Percentiles rank a stretch among this genome's conserved stretches.
These are phyloP conservation scores for Eutrigla gurnardus DNA, from an alignment of 2,797 vertebrate species.

Conservation along the genomic window DNA sequence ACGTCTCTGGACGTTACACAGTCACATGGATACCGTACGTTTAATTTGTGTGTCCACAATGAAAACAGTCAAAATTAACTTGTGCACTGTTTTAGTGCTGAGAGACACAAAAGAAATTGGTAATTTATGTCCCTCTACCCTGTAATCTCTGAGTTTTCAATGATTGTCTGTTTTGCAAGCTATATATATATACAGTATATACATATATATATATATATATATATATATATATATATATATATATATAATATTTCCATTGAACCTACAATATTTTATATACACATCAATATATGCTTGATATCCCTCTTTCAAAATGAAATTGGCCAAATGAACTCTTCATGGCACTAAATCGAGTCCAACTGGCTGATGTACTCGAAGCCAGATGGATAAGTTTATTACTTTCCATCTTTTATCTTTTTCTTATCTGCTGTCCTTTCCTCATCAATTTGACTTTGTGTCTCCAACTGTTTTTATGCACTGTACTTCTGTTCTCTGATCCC, in stretches of 20 bases:
- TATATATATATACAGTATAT: too few relatives aligned
- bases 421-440: neutral
- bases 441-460: neutral
- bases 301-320: neutral
- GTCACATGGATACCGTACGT: too few relatives aligned
- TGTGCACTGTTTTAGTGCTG: too few relatives aligned
- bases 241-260: neutral
- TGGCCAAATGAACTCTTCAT: neutral
- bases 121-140: too few relatives aligned
- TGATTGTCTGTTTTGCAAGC: too few relatives aligned
- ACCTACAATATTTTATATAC: neutral
- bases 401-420: neutral
- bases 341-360: neutral
- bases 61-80: too few relatives aligned
- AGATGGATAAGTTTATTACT: neutral
- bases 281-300: neutral
- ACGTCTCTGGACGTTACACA: too few relatives aligned
- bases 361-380: neutral
- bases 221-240: too few relatives aligned
- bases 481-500: neutral
- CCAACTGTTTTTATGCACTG: neutral
- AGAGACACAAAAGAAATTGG: too few relatives aligned
- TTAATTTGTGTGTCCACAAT: too few relatives aligned
- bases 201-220: too few relatives aligned
- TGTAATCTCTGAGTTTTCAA: too few relatives aligned